phyloP scores from a whole-genome alignment of 1,140 invertebrate species.

The Chironomus striatipennis region DNA sequence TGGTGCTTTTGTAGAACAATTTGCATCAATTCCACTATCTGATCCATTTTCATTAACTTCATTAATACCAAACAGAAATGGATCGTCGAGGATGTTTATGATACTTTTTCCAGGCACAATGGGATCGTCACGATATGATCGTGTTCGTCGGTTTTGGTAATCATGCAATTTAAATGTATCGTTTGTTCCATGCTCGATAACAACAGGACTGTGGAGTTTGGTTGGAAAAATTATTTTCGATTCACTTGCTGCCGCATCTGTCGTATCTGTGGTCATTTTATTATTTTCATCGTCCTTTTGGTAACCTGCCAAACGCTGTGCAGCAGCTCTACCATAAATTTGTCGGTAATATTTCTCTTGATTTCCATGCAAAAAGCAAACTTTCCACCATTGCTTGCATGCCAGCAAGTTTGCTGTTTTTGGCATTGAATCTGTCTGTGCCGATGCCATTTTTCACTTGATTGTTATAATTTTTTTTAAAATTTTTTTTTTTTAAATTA shows the following conservation, averaged over 20 bases:
- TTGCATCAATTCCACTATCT: conserved; percentile 11
- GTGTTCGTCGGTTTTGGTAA: neutral
- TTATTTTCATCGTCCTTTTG: conserved; percentile 28
- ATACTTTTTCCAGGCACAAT: conserved; percentile 15
- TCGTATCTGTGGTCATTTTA: conserved; percentile 19
- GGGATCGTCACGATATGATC: conserved; percentile 1
- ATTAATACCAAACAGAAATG: conserved; percentile 35
- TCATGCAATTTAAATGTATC: conserved; percentile 15
- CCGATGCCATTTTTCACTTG: conserved; percentile 3
- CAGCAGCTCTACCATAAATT: conserved; percentile 56
- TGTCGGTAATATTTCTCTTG: conserved; percentile 75
- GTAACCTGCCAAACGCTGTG: conserved; percentile 43
- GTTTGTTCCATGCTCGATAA: neutral
- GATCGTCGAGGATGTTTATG: conserved; percentile 38
- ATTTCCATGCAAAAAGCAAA: conserved; percentile 76
- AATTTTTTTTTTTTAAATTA: conserved; percentile 3
- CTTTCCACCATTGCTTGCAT: conserved; percentile 81
- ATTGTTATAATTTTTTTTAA: neutral
- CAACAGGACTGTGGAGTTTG: conserved; percentile 12
- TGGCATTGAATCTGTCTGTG: conserved; percentile 30
- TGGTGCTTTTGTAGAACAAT: neutral
- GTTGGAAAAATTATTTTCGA: conserved; percentile 12
- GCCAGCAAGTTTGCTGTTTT: conserved; percentile 59
- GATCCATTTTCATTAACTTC: conserved; percentile 21
- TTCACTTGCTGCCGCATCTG: neutral